Percentiles rank a stretch among this genome's conserved stretches.
These are phyloP conservation scores for Ephialtes manifestator DNA, from an alignment of 2,888 invertebrate genomes.

Conservation along the genomic window DNA sequence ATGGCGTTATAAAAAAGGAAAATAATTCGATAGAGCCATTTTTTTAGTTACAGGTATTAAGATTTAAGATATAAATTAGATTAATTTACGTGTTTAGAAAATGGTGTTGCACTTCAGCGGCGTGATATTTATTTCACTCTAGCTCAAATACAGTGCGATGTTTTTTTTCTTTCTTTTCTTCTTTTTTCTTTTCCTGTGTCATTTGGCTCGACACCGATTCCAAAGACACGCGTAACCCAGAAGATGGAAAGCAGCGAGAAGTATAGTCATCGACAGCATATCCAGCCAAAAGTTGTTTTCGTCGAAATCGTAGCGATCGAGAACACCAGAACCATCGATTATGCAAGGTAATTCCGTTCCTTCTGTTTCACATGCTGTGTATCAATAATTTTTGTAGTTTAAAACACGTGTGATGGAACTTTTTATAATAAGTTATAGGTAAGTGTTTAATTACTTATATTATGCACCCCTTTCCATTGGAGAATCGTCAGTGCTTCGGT, in stretches of 20 bases:
- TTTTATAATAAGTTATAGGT: neutral
- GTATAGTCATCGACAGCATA: slow-evolving; percentile 89
- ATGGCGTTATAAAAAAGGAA: neutral
- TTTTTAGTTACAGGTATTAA: no score
- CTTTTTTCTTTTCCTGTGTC: slow-evolving; percentile 1
- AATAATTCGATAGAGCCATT: no score
- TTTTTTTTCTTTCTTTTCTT: neutral
- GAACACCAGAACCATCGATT: slow-evolving; percentile 90
- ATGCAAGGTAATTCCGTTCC: slow-evolving; percentile 90
- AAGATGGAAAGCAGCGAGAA: slow-evolving; percentile 91
- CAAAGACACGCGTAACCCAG: slow-evolving; percentile 90
- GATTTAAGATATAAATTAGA: neutral
- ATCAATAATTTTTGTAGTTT: slow-evolving; percentile 1
- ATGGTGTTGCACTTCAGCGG: neutral
- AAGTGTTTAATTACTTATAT: slow-evolving; percentile 89
- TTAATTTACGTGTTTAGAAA: neutral
- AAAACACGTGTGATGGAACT: neutral
- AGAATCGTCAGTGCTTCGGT: slow-evolving; percentile 94
- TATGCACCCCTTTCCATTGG: slow-evolving; percentile 92
- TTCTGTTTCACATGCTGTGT: slow-evolving; percentile 88
- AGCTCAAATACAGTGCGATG: neutral
- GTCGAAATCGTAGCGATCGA: slow-evolving; percentile 91
- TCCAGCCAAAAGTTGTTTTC: slow-evolving; percentile 89
- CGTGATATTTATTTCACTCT: neutral
- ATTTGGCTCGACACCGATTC: slow-evolving; percentile 85